Conservation (phyloP, 35 echinoderm and acorn worm species). For the Nesometra sesokonis region DNA sequence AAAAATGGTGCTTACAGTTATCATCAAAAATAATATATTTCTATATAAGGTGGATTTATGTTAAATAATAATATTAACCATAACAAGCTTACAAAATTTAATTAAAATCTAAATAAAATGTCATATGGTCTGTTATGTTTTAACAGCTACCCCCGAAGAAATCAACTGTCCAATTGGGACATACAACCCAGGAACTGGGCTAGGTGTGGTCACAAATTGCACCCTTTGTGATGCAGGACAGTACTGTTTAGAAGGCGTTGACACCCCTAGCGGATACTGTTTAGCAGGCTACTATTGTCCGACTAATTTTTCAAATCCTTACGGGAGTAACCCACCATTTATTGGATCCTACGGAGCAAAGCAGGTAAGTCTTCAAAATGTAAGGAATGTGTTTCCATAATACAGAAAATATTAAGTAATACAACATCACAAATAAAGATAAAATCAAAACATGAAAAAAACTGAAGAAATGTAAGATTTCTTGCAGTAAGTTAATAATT, state of each 20-base stretch:
- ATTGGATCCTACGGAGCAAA: slow-evolving; percentile 87
- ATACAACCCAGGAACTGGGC: slow-evolving; percentile 62
- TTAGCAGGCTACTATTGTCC: slow-evolving; percentile 76
- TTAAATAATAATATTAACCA: too few species aligned
- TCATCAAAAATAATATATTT: too few species aligned
- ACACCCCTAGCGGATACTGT: slow-evolving; percentile 27
- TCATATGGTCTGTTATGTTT: neutral
- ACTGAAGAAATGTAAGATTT: too few species aligned
- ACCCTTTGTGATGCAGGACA: slow-evolving; percentile 65
- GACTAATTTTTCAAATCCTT: slow-evolving; percentile 84
- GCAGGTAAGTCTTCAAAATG: slow-evolving; percentile 40
- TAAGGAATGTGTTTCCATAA: too few species aligned
- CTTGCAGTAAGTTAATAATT: too few species aligned
- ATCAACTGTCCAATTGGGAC: slow-evolving; percentile 85
- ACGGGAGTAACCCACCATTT: slow-evolving; percentile 32
- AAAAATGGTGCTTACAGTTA: too few species aligned
- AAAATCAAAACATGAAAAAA: too few species aligned
- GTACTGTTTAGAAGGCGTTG: slow-evolving; percentile 65
- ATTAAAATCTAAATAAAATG: neutral
- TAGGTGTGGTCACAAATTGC: slow-evolving; percentile 79
- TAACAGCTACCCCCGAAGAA: slow-evolving; percentile 74
- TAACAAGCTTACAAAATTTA: too few species aligned
- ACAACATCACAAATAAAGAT: too few species aligned
- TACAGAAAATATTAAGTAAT: too few species aligned
- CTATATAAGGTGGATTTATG: too few species aligned